phyloP scores from a whole-genome alignment of 2,113 vertebrate species.

The Regulus satrapa region DNA sequence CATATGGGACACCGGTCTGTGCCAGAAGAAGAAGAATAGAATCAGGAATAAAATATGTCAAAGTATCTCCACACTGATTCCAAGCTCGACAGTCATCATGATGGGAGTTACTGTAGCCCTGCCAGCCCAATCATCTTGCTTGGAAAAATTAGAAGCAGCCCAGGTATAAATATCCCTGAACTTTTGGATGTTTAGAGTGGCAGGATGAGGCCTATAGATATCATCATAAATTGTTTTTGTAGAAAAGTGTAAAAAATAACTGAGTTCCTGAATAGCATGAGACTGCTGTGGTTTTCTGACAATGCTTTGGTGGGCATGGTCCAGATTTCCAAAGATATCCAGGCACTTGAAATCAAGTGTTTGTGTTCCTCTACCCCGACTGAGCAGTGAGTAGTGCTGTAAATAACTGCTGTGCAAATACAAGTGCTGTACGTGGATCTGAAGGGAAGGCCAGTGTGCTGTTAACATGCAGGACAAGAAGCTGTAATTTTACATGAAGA shows the following conservation, averaged over 20 bases:
- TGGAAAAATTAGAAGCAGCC: neutral
- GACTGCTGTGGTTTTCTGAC: neutral
- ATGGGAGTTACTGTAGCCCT: neutral
- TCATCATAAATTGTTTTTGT: neutral
- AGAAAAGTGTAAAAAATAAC: neutral
- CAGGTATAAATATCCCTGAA: conserved; percentile 32
- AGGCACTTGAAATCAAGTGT: neutral
- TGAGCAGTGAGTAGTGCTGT: neutral
- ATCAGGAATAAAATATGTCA: conserved; percentile 12
- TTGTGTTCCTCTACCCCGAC: neutral
- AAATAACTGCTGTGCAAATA: neutral
- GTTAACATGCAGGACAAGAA: neutral
- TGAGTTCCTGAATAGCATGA: neutral
- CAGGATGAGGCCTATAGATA: neutral
- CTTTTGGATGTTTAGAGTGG: neutral
- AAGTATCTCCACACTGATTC: neutral
- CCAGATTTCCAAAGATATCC: neutral
- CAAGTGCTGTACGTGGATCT: accelerated
- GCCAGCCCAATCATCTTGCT: neutral
- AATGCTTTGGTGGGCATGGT: neutral
- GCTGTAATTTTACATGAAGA: neutral
- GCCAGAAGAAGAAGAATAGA: conserved; percentile 44
- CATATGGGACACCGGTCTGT: conserved; percentile 3
- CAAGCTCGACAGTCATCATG: neutral
- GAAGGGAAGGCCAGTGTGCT: neutral